Conservation (phyloP, 2,113 vertebrate species). For the Odocoileus virginianus region DNA sequence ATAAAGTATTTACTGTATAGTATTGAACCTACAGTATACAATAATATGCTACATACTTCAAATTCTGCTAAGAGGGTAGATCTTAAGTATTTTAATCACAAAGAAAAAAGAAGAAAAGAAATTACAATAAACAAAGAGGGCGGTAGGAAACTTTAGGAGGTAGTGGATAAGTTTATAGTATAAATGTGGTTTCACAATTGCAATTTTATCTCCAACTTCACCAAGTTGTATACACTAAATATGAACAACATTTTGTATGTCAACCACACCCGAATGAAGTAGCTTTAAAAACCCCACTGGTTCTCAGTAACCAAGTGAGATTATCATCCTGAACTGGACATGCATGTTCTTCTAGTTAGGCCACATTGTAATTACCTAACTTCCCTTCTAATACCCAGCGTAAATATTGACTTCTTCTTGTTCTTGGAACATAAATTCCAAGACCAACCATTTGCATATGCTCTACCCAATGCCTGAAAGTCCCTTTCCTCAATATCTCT, state of each 20-base stretch:
- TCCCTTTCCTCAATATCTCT: background rate
- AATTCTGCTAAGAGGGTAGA: background rate
- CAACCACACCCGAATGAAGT: background rate
- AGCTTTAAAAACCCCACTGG: background rate
- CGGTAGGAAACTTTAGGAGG: background rate
- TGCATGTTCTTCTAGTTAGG: background rate
- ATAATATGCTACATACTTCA: background rate
- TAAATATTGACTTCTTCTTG: background rate
- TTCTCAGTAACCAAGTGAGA: background rate
- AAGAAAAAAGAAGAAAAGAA: background rate
- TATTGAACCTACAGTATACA: background rate
- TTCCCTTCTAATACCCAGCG: background rate
- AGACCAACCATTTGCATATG: background rate
- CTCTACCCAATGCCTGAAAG: background rate
- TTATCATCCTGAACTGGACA: background rate
- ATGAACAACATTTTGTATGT: background rate
- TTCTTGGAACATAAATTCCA: background rate
- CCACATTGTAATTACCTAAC: background rate
- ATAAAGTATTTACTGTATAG: background rate
- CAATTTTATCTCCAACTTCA: background rate
- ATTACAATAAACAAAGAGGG: background rate
- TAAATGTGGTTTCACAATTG: background rate
- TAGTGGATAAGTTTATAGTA: background rate
- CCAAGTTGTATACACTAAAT: background rate
- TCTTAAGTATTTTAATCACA: background rate